Base-by-base conservation (phyloP, 2,113 vertebrate species). In the Oryzias javanicus region DNA sequence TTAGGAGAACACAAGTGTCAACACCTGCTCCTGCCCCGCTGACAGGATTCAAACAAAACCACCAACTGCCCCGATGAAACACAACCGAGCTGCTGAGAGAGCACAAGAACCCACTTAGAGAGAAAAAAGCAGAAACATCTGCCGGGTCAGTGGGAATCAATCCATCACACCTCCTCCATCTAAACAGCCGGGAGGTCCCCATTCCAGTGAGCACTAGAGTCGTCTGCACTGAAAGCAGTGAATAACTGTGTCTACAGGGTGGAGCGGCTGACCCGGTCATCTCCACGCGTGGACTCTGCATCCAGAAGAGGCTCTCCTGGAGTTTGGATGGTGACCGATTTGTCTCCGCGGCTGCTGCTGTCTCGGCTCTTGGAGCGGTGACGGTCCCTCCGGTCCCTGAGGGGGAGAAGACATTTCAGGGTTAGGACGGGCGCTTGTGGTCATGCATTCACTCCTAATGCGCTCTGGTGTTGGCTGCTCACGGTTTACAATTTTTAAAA, bases 321-420 rank as follows among this genome's bases (percentile, higher is more conserved):
- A 0, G 95, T 96, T 86, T 98, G 96, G 83, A 98, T 98, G 0
- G 96, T 98, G 62, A 98, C 96, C 0, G 96, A 98, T 60, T 98
- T 98, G 85, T 98, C 96, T 40, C 91, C 95, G 0, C 95, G 93
- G 55, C 94, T 93, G 77, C 93, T 94, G 75, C 94, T 89, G 0
- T 96, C 95, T 46, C 95, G 87, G 55, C 95, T 96, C 25, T 95
- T 96, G 0, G 94, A 95, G 61, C 94, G 94, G 27, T 95, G 95
- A 0, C 94, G 90, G 52, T 96, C 95, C 77, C 94, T 89, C 3
- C 95, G 91, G 5, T 96, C 95, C 87, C 95, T 96, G 64, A 16
- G 20, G 20, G 53, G 19, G 47, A 47, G 42, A 14, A 27, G 25
- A 1, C 5, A 35, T 42, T 19, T 6, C 13, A 5, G 13, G 25